phyloP scores from a whole-genome alignment of 1,140 invertebrate species.

The Sitobion miscanthi region DNA sequence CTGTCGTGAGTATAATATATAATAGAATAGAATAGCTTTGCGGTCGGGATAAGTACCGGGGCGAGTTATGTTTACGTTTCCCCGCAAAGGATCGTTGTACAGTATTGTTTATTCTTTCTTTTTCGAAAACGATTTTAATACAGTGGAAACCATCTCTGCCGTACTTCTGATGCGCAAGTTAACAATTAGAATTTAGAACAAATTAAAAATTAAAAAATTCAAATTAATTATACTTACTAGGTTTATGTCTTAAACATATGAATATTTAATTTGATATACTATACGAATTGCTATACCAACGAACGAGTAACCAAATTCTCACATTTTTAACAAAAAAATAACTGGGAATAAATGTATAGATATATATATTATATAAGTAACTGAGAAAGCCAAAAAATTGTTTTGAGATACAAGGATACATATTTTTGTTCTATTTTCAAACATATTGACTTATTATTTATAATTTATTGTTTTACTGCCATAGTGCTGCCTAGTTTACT shows the following conservation, averaged over 20 bases:
- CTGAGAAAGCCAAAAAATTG: not conserved
- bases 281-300: no score
- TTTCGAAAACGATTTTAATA: not conserved
- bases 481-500: no score
- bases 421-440: not conserved
- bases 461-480: no score
- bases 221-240: not conserved
- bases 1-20: not conserved
- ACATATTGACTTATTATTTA: not conserved
- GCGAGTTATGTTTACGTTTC: conserved; percentile 17
- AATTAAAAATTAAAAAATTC: not conserved
- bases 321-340: not conserved
- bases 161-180: not conserved
- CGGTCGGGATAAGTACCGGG: not conserved
- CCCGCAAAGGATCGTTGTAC: not conserved
- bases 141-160: not conserved
- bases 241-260: not conserved
- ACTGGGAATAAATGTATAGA: not conserved
- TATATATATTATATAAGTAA: not conserved
- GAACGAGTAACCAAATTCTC: not conserved
- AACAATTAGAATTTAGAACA: no score
- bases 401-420: not conserved
- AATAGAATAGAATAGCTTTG: not conserved
- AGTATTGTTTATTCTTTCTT: not conserved
- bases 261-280: no score